These are phyloP conservation scores for Gulo gulo DNA, from an alignment of 2,113 vertebrate genomes.

Conservation along the genomic window DNA sequence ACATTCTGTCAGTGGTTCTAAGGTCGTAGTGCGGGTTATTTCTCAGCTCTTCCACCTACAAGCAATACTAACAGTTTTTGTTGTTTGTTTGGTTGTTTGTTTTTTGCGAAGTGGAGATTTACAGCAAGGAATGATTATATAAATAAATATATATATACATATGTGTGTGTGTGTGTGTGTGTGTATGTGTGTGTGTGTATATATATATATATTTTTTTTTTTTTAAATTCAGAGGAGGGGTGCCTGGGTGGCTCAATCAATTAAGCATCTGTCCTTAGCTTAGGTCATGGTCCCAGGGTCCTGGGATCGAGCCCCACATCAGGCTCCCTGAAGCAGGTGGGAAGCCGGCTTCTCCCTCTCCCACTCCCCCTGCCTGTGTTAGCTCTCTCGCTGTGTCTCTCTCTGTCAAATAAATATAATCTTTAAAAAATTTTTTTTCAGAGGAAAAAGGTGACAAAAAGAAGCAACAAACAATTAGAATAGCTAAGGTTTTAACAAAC, in stretches of 20 bases:
- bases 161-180: no score
- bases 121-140: background rate
- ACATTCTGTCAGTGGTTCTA: background rate
- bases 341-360: no score
- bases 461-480: background rate
- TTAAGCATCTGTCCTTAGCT: no score
- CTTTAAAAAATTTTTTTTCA: background rate
- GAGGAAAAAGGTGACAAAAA: background rate
- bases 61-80: background rate
- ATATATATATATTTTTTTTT: background rate
- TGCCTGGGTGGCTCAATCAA: no score
- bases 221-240: background rate
- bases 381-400: no score
- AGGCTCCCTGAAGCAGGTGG: no score
- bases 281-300: no score
- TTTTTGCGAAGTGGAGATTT: background rate
- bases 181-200: no score
- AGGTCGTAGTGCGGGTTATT: background rate
- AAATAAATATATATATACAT: no score
- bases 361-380: no score
- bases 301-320: no score
- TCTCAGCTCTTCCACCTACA: constrained; percentile 8
- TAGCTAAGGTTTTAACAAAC: background rate
- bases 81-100: background rate
- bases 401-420: no score